phyloP scores from a whole-genome alignment of 2,797 vertebrate species.

The Sphenopsis melanotis region DNA sequence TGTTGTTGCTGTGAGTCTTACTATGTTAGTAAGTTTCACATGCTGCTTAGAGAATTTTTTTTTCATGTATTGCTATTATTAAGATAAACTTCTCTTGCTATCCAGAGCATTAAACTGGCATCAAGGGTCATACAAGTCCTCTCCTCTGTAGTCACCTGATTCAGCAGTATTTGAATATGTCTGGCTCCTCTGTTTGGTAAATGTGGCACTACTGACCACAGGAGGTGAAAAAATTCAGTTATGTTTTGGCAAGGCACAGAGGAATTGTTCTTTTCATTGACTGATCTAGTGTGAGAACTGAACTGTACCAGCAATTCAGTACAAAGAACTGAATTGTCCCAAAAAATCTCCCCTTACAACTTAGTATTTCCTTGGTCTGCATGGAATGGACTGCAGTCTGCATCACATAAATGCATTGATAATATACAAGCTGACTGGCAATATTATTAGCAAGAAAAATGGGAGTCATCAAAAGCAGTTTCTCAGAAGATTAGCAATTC shows the following conservation, averaged over 20 bases:
- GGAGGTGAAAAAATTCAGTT: neutral
- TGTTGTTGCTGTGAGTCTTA: neutral
- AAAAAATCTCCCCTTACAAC: neutral
- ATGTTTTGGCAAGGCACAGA: neutral
- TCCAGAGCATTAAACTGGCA: neutral
- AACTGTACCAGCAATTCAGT: neutral
- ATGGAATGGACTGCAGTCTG: neutral
- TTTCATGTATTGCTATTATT: neutral
- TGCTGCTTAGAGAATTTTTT: neutral
- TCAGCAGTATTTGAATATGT: neutral
- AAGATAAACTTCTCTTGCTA: neutral
- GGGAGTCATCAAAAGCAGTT: neutral
- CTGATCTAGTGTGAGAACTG: neutral
- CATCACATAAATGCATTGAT: neutral
- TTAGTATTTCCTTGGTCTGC: neutral
- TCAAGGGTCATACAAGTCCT: neutral
- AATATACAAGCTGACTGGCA: neutral
- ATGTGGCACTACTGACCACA: neutral
- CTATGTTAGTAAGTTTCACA: neutral
- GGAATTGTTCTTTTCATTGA: neutral
- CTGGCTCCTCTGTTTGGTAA: neutral
- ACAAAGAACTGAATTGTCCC: neutral
- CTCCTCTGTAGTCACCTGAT: neutral
- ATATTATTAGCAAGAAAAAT: neutral
- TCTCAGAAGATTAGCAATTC: neutral